Evolutionary conservation across 2,113 vertebrate species (phyloP), one percentile per base, ranked within the genome.

Genomic region (Crotalus viridis): DNA sequence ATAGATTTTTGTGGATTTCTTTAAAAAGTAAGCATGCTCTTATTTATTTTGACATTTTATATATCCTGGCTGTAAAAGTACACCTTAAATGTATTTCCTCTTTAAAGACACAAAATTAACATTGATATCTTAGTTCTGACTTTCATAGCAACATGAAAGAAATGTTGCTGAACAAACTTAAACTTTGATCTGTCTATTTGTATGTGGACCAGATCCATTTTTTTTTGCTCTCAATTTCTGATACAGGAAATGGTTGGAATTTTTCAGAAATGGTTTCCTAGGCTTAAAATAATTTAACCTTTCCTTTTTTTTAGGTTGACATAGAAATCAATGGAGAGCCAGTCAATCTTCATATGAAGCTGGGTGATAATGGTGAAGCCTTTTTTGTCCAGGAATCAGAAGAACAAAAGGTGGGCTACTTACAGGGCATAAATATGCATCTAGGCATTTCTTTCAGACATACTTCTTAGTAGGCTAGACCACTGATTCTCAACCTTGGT

Each of bases 351-450:
- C 99, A 98, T 54, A 99, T 99, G 99, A 99, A 99, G 96, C 97
- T 99, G 74, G 99, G 99, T 21, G 98, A 99, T 95, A 99, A 98
- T 3, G 99, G 99, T 92, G 99, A 99, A 94, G 99, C 99, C 56
- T 99, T 99, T 96, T 99, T 99, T 5, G 97, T 99, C 33, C 98
- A 99, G 94, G 98, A 99, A 96, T 96, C 96, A 3, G 98, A 98
- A 88, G 98, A 98, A 10, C 95, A 95, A 91, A 97, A 98, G 97
- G 99, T 99, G n/a, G 94, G 94, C 10, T 48, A 9, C 21, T 10
- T 43, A 22, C 55, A 33, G 93, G 96, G 61, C 74, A 55, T 46
- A 54, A 88, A 74, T 81, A 81, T 39, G 21, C n/a, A 33, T 8
- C 39, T 46, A 24, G 12, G 4, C 43, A 59, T 8, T 15, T 64